Conservation (phyloP, 2,113 vertebrate genomes). For the Corythornis vintsioides region DNA sequence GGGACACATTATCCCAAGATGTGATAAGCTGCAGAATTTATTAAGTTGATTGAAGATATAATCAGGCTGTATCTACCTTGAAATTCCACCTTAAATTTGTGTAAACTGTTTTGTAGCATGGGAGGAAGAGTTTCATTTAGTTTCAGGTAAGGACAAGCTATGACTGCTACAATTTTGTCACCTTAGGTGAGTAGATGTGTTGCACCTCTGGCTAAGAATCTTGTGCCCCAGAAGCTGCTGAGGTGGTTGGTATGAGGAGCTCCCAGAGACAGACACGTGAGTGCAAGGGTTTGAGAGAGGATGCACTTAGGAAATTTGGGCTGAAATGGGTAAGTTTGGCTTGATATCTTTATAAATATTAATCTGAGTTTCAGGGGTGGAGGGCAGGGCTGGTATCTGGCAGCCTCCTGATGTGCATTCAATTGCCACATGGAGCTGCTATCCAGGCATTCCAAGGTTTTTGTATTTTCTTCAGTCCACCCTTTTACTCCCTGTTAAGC, state of each 20-base stretch:
- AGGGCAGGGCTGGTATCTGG: fast-evolving
- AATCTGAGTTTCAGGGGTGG: fast-evolving
- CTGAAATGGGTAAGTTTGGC: neutral
- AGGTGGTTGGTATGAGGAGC: neutral
- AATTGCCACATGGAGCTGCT: neutral
- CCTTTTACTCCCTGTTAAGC: neutral
- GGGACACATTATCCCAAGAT: neutral
- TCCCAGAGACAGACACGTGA: neutral
- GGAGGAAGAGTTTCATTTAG: neutral
- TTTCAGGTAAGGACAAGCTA: neutral
- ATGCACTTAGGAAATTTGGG: neutral
- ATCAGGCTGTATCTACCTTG: neutral
- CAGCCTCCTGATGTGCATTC: neutral
- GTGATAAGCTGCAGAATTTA: neutral
- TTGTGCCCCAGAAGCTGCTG: neutral
- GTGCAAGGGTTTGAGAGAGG: neutral
- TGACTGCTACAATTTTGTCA: neutral
- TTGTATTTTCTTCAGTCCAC: neutral
- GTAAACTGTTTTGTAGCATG: neutral
- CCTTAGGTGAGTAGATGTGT: neutral
- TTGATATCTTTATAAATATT: neutral
- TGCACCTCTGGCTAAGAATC: neutral
- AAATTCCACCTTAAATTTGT: neutral
- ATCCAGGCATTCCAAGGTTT: neutral
- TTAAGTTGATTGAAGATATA: neutral